Evolutionary conservation across 2,888 invertebrate species (phyloP).

Genomic region (Tubulanus polymorphus): DNA sequence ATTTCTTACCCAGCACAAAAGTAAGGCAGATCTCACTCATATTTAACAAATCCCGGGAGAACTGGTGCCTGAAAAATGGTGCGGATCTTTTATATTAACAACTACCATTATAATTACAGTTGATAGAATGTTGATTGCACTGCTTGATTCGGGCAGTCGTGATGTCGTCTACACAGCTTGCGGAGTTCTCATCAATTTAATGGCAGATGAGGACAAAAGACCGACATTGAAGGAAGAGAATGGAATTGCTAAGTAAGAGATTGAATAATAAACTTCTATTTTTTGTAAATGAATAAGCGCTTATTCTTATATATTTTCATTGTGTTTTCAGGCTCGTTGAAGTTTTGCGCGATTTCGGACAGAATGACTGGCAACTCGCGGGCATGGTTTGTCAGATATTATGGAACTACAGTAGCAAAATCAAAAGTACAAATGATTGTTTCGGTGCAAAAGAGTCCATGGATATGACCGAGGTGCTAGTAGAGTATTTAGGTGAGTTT

Average conservation of each 20-base stretch:
- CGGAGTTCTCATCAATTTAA: slow-evolving; percentile 78
- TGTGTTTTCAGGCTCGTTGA: slow-evolving; percentile 54
- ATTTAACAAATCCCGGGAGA: background rate
- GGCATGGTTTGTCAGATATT: slow-evolving; percentile 71
- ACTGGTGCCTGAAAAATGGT: background rate
- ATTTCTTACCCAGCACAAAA: slow-evolving; percentile 66
- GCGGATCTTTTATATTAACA: background rate
- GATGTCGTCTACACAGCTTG: slow-evolving; percentile 73
- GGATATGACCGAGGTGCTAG: slow-evolving; percentile 40
- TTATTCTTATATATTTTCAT: background rate
- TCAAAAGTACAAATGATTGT: slow-evolving; percentile 41
- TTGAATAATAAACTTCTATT: no score
- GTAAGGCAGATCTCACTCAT: slow-evolving; percentile 33
- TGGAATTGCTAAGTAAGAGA: slow-evolving; percentile 53
- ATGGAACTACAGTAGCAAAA: slow-evolving; percentile 64
- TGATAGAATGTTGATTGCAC: slow-evolving; percentile 46
- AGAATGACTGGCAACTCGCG: slow-evolving; percentile 67
- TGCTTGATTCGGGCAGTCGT: slow-evolving; percentile 60
- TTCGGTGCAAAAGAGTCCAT: slow-evolving; percentile 45
- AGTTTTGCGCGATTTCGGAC: slow-evolving; percentile 61
- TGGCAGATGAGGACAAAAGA: slow-evolving; percentile 54
- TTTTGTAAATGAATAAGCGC: no score
- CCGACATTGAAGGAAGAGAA: slow-evolving; percentile 43
- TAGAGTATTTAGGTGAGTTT: slow-evolving; percentile 36
- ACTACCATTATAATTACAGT: slow-evolving; percentile 29